phyloP scores from a whole-genome alignment of 2,797 vertebrate genomes.

The Pipistrellus pipistrellus region DNA sequence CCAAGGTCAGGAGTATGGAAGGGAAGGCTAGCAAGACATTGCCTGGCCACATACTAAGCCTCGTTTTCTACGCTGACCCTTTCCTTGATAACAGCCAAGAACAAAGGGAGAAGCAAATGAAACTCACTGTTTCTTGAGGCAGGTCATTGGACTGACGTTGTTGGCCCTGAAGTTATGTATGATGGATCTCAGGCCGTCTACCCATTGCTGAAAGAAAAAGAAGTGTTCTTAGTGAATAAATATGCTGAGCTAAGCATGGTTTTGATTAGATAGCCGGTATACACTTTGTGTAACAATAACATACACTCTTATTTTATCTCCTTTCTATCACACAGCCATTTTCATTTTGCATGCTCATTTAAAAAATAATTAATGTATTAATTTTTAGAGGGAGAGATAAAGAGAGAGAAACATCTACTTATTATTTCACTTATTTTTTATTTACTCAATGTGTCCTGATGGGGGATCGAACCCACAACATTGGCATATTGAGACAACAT shows the following conservation, averaged over 20 bases:
- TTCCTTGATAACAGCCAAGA: slow-evolving; percentile 22
- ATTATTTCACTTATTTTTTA: not conserved
- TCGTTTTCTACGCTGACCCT: not conserved
- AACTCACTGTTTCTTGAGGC: slow-evolving; percentile 99
- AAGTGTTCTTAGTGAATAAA: slow-evolving; percentile 25
- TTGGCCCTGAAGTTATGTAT: slow-evolving; percentile 99
- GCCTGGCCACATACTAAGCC: not conserved
- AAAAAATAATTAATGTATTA: not conserved
- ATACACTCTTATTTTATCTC: slow-evolving; percentile 2
- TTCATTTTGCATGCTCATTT: not conserved
- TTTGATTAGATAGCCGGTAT: slow-evolving; percentile 5
- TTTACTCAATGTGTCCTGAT: not conserved
- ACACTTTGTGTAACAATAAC: slow-evolving; percentile 29
- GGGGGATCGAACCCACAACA: not conserved
- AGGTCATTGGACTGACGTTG: slow-evolving; percentile 99
- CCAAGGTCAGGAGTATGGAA: not conserved
- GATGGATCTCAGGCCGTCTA: slow-evolving; percentile 96
- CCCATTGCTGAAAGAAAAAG: slow-evolving; percentile 95
- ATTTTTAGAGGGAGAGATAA: not conserved
- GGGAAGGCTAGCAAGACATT: not conserved
- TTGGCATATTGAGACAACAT: not conserved
- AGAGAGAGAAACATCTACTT: not conserved
- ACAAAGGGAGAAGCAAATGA: slow-evolving; percentile 58
- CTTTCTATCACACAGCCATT: not conserved
- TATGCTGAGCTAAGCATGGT: not conserved